phyloP scores from a whole-genome alignment of 2,113 vertebrate species.

The Oenanthe oenanthe region DNA sequence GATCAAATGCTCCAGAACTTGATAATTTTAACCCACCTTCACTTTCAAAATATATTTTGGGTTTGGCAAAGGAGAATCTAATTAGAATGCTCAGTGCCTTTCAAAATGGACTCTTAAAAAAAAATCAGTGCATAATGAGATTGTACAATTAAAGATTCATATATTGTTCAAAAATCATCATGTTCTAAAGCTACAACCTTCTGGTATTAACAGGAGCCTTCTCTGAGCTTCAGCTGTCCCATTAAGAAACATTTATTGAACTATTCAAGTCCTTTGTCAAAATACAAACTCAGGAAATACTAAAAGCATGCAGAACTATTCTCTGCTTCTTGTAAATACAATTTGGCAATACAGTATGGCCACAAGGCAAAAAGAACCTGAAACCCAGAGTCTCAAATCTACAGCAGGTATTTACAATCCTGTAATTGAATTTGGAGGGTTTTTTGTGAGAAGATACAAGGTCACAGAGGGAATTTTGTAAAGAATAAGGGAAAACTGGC shows the following conservation, averaged over 20 bases:
- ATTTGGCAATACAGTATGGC: not conserved
- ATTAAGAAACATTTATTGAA: not conserved
- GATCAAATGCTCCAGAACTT: not conserved
- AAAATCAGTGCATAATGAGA: conserved; percentile 21
- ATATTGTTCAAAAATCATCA: not conserved
- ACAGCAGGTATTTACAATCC: not conserved
- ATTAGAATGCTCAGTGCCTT: not conserved
- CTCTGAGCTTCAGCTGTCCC: not conserved
- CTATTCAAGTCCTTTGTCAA: not conserved
- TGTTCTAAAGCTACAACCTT: not conserved
- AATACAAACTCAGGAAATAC: not conserved
- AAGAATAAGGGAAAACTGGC: not conserved
- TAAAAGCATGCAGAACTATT: not conserved
- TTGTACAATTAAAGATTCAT: not conserved
- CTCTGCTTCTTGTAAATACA: not conserved
- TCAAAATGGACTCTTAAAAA: not conserved
- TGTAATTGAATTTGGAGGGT: not conserved
- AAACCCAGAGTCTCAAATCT: not conserved
- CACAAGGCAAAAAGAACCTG: not conserved
- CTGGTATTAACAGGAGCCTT: not conserved
- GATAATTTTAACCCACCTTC: not conserved
- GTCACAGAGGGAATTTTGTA: not conserved
- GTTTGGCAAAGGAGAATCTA: not conserved
- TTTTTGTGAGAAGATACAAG: not conserved
- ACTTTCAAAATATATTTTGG: not conserved